Percentiles rank a stretch among this genome's conserved stretches.
These are phyloP conservation scores for Diaphora mendica DNA, from an alignment of 2,888 invertebrate species.

Conservation along the genomic window DNA sequence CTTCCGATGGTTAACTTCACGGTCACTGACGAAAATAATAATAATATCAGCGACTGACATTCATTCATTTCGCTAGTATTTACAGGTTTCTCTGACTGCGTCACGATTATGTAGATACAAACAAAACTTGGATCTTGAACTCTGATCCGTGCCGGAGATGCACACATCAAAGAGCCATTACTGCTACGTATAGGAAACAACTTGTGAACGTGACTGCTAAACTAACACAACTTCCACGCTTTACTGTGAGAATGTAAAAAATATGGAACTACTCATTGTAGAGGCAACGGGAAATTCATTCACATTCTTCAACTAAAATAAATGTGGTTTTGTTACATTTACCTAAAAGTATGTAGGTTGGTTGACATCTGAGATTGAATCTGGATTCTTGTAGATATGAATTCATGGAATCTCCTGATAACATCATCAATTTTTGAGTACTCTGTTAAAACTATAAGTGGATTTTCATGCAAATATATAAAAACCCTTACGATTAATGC, in stretches of 20 bases:
- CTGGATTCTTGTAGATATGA: background rate
- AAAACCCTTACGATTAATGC: background rate
- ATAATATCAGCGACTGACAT: background rate
- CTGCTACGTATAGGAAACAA: background rate
- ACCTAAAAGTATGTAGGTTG: background rate
- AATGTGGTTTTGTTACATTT: background rate
- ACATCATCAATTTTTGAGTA: background rate
- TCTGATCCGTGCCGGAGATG: background rate
- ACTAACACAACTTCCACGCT: slow-evolving; percentile 1
- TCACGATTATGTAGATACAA: slow-evolving; percentile 13
- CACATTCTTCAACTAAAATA: background rate
- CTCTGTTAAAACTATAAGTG: background rate
- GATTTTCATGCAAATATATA: background rate
- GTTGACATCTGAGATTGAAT: background rate
- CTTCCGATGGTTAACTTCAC: too few species aligned
- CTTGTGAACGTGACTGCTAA: slow-evolving; percentile 4
- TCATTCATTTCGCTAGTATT: background rate
- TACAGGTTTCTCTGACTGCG: background rate
- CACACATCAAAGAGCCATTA: background rate
- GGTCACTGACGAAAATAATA: too few species aligned
- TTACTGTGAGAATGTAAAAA: background rate
- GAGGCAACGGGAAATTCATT: too few species aligned
- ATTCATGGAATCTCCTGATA: too few species aligned
- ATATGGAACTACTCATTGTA: background rate
- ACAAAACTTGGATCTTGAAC: slow-evolving; percentile 4